Conservation (phyloP, 2,888 invertebrate genomes). For the Lasioglossum morio region DNA sequence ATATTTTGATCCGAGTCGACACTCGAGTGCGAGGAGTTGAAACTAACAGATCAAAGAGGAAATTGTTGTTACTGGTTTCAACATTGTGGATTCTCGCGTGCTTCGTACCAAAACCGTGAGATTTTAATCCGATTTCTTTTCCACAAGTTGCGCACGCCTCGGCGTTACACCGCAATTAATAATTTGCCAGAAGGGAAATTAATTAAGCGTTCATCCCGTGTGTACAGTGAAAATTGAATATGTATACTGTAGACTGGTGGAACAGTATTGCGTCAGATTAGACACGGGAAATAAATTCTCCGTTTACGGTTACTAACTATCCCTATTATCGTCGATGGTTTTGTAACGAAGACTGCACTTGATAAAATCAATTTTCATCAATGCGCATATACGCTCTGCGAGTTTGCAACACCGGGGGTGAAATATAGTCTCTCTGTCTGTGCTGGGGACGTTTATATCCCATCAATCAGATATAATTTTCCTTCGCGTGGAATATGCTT, state of each 20-base stretch:
- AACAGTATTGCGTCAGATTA: conserved; percentile 1
- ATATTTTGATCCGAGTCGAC: too few relatives aligned
- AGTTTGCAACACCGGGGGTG: background rate
- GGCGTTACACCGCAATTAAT: background rate
- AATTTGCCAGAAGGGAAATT: background rate
- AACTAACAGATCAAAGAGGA: background rate
- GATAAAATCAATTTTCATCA: conserved; percentile 1
- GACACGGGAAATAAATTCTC: background rate
- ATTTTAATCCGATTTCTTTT: background rate
- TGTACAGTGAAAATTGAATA: background rate
- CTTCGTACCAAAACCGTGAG: background rate
- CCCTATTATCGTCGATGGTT: background rate
- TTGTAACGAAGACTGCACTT: background rate
- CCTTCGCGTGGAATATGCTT: background rate
- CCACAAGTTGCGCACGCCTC: background rate
- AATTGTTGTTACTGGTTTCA: background rate
- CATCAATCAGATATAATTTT: background rate
- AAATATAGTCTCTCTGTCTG: background rate
- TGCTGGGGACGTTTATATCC: background rate
- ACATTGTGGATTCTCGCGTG: background rate
- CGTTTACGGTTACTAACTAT: background rate
- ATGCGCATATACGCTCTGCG: background rate
- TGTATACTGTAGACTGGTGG: background rate
- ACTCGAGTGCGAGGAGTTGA: too few relatives aligned
- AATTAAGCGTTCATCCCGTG: background rate